Conservation (phyloP, 2,797 vertebrate genomes). For the Triplophysa bombifrons region DNA sequence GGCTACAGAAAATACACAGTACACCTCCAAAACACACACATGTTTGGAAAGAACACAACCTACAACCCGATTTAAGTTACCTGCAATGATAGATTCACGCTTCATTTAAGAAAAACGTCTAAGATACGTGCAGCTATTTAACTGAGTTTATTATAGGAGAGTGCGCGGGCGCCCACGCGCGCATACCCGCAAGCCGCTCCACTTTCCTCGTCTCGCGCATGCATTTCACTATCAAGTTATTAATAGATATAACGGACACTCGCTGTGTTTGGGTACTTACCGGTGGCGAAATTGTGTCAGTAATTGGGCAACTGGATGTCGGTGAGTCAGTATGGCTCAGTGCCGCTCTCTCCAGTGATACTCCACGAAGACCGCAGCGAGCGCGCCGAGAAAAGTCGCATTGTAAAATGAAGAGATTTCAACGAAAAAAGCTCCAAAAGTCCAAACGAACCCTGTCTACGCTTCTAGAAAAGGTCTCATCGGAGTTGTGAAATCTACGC, state of each 20-base stretch:
- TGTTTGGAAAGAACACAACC: background rate
- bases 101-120: background rate
- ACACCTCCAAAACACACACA: background rate
- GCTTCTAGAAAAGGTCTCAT: background rate
- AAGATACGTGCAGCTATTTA: background rate
- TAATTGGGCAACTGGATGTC: background rate
- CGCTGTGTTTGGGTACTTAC: slow-evolving; percentile 32
- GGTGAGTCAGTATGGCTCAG: slow-evolving; percentile 26
- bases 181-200: background rate
- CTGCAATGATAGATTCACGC: background rate
- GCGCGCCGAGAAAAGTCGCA: slow-evolving; percentile 43
- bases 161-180: background rate
- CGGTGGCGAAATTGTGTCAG: background rate
- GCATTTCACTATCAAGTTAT: slow-evolving; percentile 25
- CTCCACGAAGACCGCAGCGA: slow-evolving; percentile 36
- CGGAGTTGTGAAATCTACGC: background rate
- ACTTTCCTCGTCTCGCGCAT: slow-evolving; percentile 20
- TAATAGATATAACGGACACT: slow-evolving; percentile 6
- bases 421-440: slow-evolving; percentile 9
- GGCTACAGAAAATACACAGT: background rate
- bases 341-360: slow-evolving; percentile 38
- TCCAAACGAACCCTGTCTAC: background rate
- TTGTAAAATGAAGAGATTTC: slow-evolving; percentile 13
- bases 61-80: background rate
- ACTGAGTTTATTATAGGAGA: slow-evolving; percentile 41